phyloP scores from a whole-genome alignment of 2,113 vertebrate genomes.

The Toxotes chatareus region DNA sequence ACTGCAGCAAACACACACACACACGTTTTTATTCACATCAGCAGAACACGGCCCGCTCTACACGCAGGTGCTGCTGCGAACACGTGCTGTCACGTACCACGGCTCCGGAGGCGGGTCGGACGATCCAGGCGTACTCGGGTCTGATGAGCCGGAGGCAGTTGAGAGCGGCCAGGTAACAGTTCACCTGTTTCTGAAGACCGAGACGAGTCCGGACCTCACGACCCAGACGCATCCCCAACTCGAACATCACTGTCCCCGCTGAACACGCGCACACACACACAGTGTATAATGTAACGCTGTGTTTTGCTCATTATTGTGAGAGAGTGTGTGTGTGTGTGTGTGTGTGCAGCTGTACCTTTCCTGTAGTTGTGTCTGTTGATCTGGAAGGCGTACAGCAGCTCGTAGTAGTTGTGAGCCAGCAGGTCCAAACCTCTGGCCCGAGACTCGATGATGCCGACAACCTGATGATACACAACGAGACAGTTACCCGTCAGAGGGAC shows the following conservation, averaged over 20 bases:
- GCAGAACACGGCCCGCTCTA: not conserved
- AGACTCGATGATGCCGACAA: conserved; percentile 95
- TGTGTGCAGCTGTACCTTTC: conserved; percentile 85
- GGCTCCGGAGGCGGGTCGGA: conserved; percentile 89
- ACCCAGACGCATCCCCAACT: conserved; percentile 94
- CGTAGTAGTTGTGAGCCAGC: conserved; percentile 96
- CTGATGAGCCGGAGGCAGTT: conserved; percentile 94
- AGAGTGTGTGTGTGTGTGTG: not conserved
- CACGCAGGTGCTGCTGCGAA: not conserved
- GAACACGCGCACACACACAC: conserved; percentile 1
- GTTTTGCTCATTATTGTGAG: too few relatives aligned
- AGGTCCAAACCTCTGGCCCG: conserved; percentile 93
- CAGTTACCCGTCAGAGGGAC: not conserved
- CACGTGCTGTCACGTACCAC: conserved; percentile 77
- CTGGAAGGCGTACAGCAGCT: conserved; percentile 97
- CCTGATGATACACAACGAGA: conserved; percentile 76
- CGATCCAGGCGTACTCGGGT: conserved; percentile 96
- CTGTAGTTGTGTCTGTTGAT: conserved; percentile 96
- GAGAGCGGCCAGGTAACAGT: conserved; percentile 93
- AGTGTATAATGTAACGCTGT: too few relatives aligned
- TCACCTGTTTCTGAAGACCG: conserved; percentile 94
- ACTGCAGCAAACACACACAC: conserved; percentile 78
- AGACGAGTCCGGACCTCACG: conserved; percentile 90
- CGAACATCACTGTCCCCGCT: conserved; percentile 97
- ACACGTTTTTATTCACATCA: not conserved